Base-by-base conservation (phyloP, 2,113 vertebrate species). In the Boulengeromyrus knoepffleri region DNA sequence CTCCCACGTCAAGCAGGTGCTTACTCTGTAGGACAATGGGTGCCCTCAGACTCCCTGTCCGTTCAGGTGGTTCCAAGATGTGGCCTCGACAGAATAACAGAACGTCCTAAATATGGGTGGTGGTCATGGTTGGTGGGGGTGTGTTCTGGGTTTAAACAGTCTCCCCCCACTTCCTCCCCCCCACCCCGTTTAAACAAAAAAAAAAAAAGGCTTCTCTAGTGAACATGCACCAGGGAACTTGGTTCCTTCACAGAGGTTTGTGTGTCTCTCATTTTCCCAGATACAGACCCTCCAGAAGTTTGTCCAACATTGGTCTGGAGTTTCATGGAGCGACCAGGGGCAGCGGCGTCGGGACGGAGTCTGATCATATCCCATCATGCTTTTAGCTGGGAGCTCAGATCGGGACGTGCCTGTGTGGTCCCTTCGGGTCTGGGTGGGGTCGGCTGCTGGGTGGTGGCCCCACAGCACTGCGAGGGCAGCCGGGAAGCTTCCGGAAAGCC, bases 1-100 rank as follows among this genome's bases (percentile, higher is more conserved):
- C 87, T n/a, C 49, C 85, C 49, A 87, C 27, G 27, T 36, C 5
- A 80, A 80, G 74, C 85, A 50, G 47, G 85, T 50, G 49, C 49
- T 17, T 27, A 15, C 15, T 39, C 9, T 85, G 83, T 8, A 50
- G 19, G 52, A 87, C 50, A 56, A 56, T 56, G 50, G 86, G 27
- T 17, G 50, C 31, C 50, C 49, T 36, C 52, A 39, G 49, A 87
- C 45, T 86, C 84, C 47, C 46, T 27, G 10, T 86, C 50, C 47
- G 15, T 21, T 87, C 85, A 87, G 85, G 50, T 87, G 85, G 85
- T 53, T 36, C 85, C 85, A 87, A 87, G 85, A 87, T 87, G 85
- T 87, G 47, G 5, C 1, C 47, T 52, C 85, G n/a, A 46, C 50
- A 53, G 50, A 52, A 56, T 31, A 53, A 87, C 49, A 56, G 47